A percentile compares a stretch with the other conserved stretches of the same genome.
These are phyloP conservation scores for Horisme vitalbata DNA, from an alignment of 2,888 invertebrate genomes.

Conservation along the genomic window DNA sequence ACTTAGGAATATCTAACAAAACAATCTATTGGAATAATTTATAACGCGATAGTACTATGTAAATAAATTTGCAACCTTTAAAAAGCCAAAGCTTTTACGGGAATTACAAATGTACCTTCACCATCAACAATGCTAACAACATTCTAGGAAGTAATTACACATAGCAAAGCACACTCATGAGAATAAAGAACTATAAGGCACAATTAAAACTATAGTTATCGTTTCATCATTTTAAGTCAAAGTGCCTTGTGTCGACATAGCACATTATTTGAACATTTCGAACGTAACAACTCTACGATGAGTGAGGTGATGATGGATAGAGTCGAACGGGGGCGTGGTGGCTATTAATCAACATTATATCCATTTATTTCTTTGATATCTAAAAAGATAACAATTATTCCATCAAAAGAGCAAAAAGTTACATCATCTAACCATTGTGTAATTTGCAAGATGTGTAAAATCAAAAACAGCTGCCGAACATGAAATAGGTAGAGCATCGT, in stretches of 20 bases:
- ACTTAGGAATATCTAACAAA: conserved; percentile 31
- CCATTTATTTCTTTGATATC: conserved; percentile 44
- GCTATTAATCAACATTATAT: conserved; percentile 53
- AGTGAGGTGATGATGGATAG: conserved; percentile 48
- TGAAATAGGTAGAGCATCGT: conserved; percentile 65
- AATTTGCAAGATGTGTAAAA: conserved; percentile 53
- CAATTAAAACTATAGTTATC: conserved; percentile 46
- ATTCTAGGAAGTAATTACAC: conserved; percentile 51
- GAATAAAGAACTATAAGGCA: conserved; percentile 47
- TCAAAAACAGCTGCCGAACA: conserved; percentile 55
- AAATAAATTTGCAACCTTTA: conserved; percentile 17
- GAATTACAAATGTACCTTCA: conserved; percentile 33
- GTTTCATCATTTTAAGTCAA: conserved; percentile 50
- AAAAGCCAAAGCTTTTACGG: conserved; percentile 27
- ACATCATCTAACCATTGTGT: conserved; percentile 63
- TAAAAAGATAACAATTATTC: conserved; percentile 58
- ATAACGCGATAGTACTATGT: conserved; percentile 14
- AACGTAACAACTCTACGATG: conserved; percentile 35
- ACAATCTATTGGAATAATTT: conserved; percentile 20
- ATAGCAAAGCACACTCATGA: conserved; percentile 46
- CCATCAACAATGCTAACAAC: conserved; percentile 37
- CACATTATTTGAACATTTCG: conserved; percentile 42
- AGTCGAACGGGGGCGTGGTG: conserved; percentile 46
- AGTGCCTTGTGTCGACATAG: conserved; percentile 49
- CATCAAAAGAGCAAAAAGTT: conserved; percentile 52